Evolutionary conservation across 1,140 invertebrate genomes (phyloP), one percentile per base, ranked within the genome.

Genomic region (Adelges cooleyi): DNA sequence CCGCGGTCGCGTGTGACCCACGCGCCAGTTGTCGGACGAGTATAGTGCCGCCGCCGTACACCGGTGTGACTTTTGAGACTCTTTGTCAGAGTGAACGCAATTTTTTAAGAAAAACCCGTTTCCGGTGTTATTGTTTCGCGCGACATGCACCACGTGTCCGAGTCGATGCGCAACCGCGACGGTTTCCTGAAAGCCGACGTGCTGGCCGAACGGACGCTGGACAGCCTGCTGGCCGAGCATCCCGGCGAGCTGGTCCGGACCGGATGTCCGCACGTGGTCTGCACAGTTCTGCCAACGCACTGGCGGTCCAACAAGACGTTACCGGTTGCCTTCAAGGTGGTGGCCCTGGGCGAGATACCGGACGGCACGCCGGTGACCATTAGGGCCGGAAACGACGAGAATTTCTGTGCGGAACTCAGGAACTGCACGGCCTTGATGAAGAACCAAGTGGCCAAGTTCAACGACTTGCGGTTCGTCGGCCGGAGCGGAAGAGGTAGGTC

Each of bases 301-400:
- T 97, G 94, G 94, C 80, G 94, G 52, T 94, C 91, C n/a, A 97
- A 97, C 77, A 98, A 98, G 77, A 96, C 93, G 0, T 78, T 98
- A 17, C 95, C 94, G 13, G 86, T 90, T 59, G 91, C 92, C 33
- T 98, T 98, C 77, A 92, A 92, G 76, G 89, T 95, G 69, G 87
- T 94, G 1, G 88, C 91, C 2, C 77, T 97, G 18, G 90, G 90
- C 9, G 92, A 95, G 69, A 85, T 98, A 4, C 86, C 88, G 68
- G 95, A 98, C 75, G 95, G 95, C 2, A 98, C 95, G 15, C 81
- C 95, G 72, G 95, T 98, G 51, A 94, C 90, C 1, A 86, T 98
- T 10, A 76, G 85, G n/a, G 95, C 94, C 3, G 95, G 95, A 17
- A 98, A 98, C 75, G 95, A 98, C 73, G 94, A 98, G 75, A 98